Conservation (phyloP, 2,888 invertebrate species). For the Drosophila longiperda region DNA sequence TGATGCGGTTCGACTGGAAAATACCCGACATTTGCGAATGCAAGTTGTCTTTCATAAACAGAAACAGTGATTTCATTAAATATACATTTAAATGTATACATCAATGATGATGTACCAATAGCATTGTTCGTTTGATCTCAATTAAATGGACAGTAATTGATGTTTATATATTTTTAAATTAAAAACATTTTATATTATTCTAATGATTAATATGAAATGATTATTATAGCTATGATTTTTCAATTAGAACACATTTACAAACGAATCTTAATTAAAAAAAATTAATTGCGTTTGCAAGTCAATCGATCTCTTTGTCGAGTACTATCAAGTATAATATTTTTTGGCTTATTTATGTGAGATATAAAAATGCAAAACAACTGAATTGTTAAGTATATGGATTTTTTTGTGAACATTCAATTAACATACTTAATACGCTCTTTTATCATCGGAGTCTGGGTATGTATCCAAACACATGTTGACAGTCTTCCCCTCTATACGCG, state of each 20-base stretch:
- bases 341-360: neutral
- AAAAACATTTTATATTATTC: neutral
- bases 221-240: neutral
- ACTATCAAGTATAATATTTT: neutral
- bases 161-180: neutral
- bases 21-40: conserved; percentile 4
- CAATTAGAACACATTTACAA: neutral
- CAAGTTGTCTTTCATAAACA: neutral
- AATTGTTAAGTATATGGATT: neutral
- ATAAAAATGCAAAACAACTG: neutral
- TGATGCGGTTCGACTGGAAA: neutral
- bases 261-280: neutral
- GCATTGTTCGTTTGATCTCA: neutral
- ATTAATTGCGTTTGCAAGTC: neutral
- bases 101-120: neutral
- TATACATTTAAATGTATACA: neutral
- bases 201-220: neutral
- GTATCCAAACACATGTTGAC: conserved; percentile 28
- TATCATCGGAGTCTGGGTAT: neutral
- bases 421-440: conserved; percentile 6
- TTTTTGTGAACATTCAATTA: conserved; percentile 2
- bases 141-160: neutral
- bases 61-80: too few species aligned
- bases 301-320: neutral
- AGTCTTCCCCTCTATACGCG: neutral